phyloP scores from a whole-genome alignment of 2,797 vertebrate species.

The Myotis planiceps region DNA sequence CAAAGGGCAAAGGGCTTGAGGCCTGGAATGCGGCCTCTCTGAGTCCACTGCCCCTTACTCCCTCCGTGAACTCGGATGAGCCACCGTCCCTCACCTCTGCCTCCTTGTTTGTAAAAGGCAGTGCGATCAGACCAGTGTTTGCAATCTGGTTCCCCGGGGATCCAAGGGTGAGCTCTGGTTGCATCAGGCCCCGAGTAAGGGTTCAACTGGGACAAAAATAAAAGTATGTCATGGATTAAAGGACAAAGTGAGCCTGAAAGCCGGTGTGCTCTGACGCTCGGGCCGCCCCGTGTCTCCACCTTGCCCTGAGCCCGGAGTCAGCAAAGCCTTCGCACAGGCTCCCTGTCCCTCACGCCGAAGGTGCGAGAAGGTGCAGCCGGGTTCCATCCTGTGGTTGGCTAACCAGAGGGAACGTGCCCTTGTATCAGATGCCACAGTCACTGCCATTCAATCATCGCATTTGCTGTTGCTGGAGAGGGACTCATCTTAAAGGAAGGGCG shows the following conservation, averaged over 20 bases:
- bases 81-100: not conserved
- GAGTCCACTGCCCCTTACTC: not conserved
- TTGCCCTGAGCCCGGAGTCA: not conserved
- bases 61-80: not conserved
- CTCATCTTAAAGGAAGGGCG: not conserved
- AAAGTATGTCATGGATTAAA: not conserved
- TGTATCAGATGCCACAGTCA: not conserved
- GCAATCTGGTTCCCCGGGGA: not conserved
- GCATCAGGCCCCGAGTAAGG: not conserved
- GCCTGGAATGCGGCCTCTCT: not conserved
- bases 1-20: not conserved
- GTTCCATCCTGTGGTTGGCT: not conserved
- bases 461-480: not conserved
- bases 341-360: fast-evolving
- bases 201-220: not conserved
- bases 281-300: not conserved
- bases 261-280: fast-evolving
- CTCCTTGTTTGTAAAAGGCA: not conserved
- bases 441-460: not conserved
- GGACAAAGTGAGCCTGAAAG: not conserved
- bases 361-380: not conserved
- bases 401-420: not conserved
- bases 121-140: not conserved
- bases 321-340: not conserved
- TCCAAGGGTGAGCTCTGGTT: not conserved